Evolutionary conservation across 2,113 vertebrate species (phyloP), one percentile per base, ranked within the genome.

Genomic region (Brachypteracias leptosomus): DNA sequence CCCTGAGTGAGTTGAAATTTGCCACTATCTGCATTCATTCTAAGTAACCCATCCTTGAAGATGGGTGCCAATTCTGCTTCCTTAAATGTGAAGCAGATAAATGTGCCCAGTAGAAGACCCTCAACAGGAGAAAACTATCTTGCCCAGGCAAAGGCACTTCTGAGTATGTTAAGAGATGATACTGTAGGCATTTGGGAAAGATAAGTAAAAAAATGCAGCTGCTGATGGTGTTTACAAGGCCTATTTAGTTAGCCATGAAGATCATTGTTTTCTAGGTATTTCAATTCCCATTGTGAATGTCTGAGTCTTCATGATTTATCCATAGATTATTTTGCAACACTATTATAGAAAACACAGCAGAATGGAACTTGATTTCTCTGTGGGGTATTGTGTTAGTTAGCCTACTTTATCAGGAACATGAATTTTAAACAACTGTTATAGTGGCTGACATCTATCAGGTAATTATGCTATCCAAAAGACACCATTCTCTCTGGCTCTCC

Each of bases 121-220:
- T 89, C 58, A 91, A 80, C 76, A 85, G 86, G 71, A 94, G 66
- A 57, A 66, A 90, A 67, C 66, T 95, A 66, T 82, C 94, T 95
- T 79, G 33, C 44, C 25, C n/a, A 83, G 54, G 77, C 73, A 87
- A 75, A 94, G 44, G 26, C 65, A 77, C 24, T 84, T 73, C 68
- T 66, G 61, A 55, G 40, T 25, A 49, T 36, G 36, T 54, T 40
- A 81, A 77, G 38, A 36, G 19, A 28, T 88, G 80, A 57, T 73
- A 83, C 20, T 47, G 29, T 65, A 83, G 25, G n/a, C 20, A 70
- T 77, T 86, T 84, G 33, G 62, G 63, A 94, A 80, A 89, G 44
- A 77, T 55, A 76, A 52, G 33, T 89, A 21, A 73, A 87, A 93
- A 70, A 91, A 70, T 62, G 49, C 31, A 71, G 42, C 65, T 74